Evolutionary conservation across 2,797 vertebrate species (phyloP).

Genomic region (Hyperoplus lanceolatus): DNA sequence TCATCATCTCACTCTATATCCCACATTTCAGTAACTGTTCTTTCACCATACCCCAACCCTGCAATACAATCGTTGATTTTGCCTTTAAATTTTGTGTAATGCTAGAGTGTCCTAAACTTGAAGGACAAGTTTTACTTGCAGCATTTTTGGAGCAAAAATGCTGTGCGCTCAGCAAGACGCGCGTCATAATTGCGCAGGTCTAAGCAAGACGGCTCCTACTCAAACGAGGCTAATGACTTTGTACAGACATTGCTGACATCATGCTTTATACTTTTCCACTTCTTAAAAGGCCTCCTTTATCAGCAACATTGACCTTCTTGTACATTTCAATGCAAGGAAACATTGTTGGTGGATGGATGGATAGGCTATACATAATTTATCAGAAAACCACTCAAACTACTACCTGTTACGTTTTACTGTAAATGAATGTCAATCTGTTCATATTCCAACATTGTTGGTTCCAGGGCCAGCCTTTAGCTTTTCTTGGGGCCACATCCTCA

Average conservation of each 20-base stretch:
- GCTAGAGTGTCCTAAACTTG: background rate
- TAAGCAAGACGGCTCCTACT: too few relatives aligned
- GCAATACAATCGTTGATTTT: background rate
- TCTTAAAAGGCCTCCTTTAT: background rate
- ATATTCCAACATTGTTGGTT: slow-evolving; percentile 7
- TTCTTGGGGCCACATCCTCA: background rate
- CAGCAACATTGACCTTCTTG: background rate
- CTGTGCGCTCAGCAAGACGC: too few relatives aligned
- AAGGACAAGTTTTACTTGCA: background rate
- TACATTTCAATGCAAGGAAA: slow-evolving; percentile 8
- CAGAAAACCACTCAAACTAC: background rate
- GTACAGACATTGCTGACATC: background rate
- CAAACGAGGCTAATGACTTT: background rate
- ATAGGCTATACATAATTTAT: slow-evolving; percentile 18
- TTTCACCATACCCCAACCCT: background rate
- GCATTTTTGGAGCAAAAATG: too few relatives aligned
- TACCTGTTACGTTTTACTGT: background rate
- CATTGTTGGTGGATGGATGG: background rate
- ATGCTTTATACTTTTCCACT: background rate
- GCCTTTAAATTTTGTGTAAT: background rate
- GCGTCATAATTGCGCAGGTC: too few relatives aligned
- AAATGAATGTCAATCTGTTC: slow-evolving; percentile 5
- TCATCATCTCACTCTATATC: background rate
- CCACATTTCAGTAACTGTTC: background rate
- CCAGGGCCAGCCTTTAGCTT: background rate